A percentile compares a stretch with the other conserved stretches of the same genome.
phyloP scores from a whole-genome alignment of 2,888 invertebrate genomes.

The Diarsia dahlii region DNA sequence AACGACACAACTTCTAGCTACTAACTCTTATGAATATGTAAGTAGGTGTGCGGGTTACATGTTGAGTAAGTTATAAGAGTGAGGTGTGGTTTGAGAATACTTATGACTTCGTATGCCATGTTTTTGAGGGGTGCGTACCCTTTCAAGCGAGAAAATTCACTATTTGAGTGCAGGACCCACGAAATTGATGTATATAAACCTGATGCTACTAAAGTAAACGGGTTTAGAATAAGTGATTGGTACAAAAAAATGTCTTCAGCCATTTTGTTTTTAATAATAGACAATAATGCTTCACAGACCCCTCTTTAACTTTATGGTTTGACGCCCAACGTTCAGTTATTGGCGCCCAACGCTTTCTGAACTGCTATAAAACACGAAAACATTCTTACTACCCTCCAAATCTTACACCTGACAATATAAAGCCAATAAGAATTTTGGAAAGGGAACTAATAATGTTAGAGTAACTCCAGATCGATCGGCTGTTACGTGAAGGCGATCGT shows the following conservation, averaged over 20 bases:
- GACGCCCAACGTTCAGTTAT: slow-evolving; percentile 1
- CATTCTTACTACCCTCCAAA: slow-evolving; percentile 28
- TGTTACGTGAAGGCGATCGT: slow-evolving; percentile 47
- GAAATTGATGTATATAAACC: not conserved
- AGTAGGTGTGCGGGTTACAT: slow-evolving; percentile 50
- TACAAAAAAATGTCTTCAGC: not conserved
- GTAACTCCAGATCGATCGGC: slow-evolving; percentile 52
- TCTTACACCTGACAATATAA: slow-evolving; percentile 33
- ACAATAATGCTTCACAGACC: slow-evolving; percentile 3
- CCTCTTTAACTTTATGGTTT: slow-evolving; percentile 8
- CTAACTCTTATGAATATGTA: slow-evolving; percentile 66
- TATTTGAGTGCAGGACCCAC: not conserved
- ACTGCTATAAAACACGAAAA: slow-evolving; percentile 32
- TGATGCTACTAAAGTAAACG: not conserved
- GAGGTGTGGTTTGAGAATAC: slow-evolving; percentile 47
- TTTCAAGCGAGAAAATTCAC: slow-evolving; percentile 1
- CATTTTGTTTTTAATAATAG: not conserved
- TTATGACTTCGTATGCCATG: slow-evolving; percentile 26
- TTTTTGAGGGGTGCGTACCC: not conserved
- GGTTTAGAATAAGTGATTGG: not conserved
- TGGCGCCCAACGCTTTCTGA: slow-evolving; percentile 17
- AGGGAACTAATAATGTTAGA: slow-evolving; percentile 53
- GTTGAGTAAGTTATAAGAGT: slow-evolving; percentile 40
- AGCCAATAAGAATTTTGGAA: slow-evolving; percentile 44
- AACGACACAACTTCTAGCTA: slow-evolving; percentile 55